phyloP scores from a whole-genome alignment of 2,888 invertebrate species.

The Nomada goodeniana region DNA sequence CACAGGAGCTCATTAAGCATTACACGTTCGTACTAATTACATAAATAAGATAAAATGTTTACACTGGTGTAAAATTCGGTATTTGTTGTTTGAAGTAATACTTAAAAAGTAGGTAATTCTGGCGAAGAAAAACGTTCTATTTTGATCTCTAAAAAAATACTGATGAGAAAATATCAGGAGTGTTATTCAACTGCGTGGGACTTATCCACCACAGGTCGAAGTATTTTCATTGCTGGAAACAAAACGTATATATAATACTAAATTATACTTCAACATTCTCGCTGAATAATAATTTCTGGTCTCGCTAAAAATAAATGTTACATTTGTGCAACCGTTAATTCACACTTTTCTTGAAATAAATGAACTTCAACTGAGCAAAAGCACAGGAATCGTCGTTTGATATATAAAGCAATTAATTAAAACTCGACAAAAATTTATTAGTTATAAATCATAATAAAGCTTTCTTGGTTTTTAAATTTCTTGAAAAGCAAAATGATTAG shows the following conservation, averaged over 20 bases:
- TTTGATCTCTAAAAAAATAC: slow-evolving; percentile 50
- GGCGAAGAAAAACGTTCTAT: slow-evolving; percentile 13
- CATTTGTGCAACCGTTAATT: neutral
- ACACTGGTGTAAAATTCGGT: slow-evolving; percentile 22
- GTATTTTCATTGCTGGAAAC: slow-evolving; percentile 49
- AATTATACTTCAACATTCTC: slow-evolving; percentile 16
- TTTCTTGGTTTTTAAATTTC: slow-evolving; percentile 24
- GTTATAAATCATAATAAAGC: slow-evolving; percentile 57
- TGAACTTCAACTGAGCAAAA: slow-evolving; percentile 23
- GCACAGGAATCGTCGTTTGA: slow-evolving; percentile 55
- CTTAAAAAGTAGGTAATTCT: slow-evolving; percentile 19
- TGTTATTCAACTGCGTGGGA: slow-evolving; percentile 34
- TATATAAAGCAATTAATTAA: slow-evolving; percentile 60
- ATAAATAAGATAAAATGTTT: slow-evolving; percentile 18
- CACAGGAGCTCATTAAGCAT: slow-evolving; percentile 65
- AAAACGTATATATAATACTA: slow-evolving; percentile 5
- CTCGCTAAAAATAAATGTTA: too few relatives aligned
- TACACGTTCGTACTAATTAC: slow-evolving; percentile 50
- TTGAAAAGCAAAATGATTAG: slow-evolving; percentile 31
- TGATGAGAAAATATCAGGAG: slow-evolving; percentile 56
- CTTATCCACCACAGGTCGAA: slow-evolving; percentile 51
- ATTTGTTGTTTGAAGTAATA: neutral
- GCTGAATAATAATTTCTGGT: neutral
- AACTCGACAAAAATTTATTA: slow-evolving; percentile 63
- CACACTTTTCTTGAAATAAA: slow-evolving; percentile 14